These are phyloP conservation scores for Serrognathus titanus DNA, from an alignment of 2,888 invertebrate genomes.

Conservation along the genomic window DNA sequence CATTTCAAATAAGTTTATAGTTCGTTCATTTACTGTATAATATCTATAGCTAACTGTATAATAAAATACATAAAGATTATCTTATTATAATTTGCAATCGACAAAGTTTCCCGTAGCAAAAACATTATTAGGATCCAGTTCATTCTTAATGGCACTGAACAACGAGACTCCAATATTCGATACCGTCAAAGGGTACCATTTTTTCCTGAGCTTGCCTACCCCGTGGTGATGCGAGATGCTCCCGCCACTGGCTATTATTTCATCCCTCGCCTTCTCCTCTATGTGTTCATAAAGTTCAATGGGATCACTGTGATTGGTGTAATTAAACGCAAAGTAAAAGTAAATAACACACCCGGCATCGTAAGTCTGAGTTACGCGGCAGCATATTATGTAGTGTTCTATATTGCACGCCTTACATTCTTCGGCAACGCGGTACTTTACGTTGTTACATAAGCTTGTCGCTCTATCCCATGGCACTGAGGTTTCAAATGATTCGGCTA, in stretches of 20 bases:
- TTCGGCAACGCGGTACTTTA: constrained; percentile 72
- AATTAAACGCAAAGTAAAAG: constrained; percentile 47
- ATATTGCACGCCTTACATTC: constrained; percentile 63
- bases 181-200: constrained; percentile 83
- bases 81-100: constrained; percentile 34
- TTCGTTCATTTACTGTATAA: no score
- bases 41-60: no score
- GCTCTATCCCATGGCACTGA: constrained; percentile 96
- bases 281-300: constrained; percentile 80
- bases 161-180: constrained; percentile 76
- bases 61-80: no score
- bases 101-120: constrained; percentile 86
- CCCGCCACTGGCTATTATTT: constrained; percentile 86
- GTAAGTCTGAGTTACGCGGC: constrained; percentile 92
- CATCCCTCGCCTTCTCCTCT: constrained; percentile 84
- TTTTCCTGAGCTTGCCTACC: constrained; percentile 86
- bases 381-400: constrained; percentile 65
- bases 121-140: constrained; percentile 91
- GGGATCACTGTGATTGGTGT: constrained; percentile 71
- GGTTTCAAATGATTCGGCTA: constrained; percentile 98
- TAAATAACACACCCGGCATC: constrained; percentile 69
- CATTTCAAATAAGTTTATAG: no score
- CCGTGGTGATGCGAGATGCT: constrained; percentile 97
- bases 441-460: constrained; percentile 78
- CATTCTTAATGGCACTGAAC: constrained; percentile 76